These are phyloP conservation scores for Petroica traversi DNA, from an alignment of 2,113 vertebrate genomes.

Conservation along the genomic window DNA sequence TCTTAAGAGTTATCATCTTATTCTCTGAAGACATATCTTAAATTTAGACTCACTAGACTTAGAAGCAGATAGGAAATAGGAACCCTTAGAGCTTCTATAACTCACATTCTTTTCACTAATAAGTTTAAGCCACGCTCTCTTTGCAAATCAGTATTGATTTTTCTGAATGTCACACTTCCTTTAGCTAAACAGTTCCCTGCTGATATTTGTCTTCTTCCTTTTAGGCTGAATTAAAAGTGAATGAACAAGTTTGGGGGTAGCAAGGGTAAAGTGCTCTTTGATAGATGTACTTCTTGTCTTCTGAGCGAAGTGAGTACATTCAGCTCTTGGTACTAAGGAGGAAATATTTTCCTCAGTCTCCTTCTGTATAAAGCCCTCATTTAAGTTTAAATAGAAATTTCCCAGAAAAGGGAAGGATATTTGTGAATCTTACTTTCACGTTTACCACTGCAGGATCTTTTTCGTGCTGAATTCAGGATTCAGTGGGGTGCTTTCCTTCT, in stretches of 20 bases:
- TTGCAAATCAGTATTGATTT: conserved; percentile 68
- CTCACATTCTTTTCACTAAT: conserved; percentile 5
- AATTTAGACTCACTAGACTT: neutral
- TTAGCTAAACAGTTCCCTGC: conserved; percentile 46
- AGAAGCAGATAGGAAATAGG: neutral
- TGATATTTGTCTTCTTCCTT: conserved; percentile 58
- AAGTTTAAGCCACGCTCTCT: neutral
- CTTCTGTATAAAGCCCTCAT: neutral
- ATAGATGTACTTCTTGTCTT: conserved; percentile 24
- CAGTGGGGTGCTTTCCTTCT: neutral
- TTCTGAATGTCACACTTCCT: conserved; percentile 45
- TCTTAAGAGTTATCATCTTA: neutral
- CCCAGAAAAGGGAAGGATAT: neutral
- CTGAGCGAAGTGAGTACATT: neutral
- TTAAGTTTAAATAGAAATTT: neutral
- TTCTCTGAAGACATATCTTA: neutral
- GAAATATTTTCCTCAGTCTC: neutral
- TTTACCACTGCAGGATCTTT: neutral
- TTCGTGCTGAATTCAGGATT: neutral
- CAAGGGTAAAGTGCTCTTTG: neutral
- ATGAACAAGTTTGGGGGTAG: conserved; percentile 37
- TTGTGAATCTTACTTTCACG: neutral
- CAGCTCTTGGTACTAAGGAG: neutral
- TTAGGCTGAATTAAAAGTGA: conserved; percentile 46
- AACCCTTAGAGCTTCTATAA: neutral